A percentile compares a stretch with the other conserved stretches of the same genome.
These are phyloP conservation scores for Bradysia coprophila DNA, from an alignment of 1,140 invertebrate genomes.

Conservation along the genomic window DNA sequence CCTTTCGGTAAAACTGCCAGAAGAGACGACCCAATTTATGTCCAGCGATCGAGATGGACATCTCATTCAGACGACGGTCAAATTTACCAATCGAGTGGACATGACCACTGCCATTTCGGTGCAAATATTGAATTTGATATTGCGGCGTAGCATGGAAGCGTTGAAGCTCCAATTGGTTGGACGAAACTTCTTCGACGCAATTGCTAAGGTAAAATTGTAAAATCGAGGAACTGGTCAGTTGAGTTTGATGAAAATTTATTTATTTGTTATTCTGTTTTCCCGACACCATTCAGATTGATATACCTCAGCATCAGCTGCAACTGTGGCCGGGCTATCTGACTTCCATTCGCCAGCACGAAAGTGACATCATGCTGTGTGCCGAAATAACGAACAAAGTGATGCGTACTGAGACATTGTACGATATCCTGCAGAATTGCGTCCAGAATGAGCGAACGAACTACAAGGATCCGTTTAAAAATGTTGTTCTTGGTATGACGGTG, in stretches of 20 bases:
- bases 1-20: slow-evolving; percentile 14
- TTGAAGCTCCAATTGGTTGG: slow-evolving; percentile 49
- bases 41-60: slow-evolving; percentile 14
- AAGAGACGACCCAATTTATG: slow-evolving; percentile 12
- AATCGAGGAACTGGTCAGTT: no score
- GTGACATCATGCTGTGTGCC: slow-evolving; percentile 43
- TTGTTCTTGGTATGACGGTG: slow-evolving; percentile 44
- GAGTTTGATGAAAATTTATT: background rate
- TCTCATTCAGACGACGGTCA: slow-evolving; percentile 23
- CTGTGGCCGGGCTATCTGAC: slow-evolving; percentile 67
- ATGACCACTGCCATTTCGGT: slow-evolving; percentile 27
- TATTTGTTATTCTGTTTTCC: background rate
- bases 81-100: slow-evolving; percentile 20
- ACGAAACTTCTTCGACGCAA: slow-evolving; percentile 59
- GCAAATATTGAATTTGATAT: slow-evolving; percentile 57
- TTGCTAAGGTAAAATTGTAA: slow-evolving; percentile 9
- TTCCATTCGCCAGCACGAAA: slow-evolving; percentile 62
- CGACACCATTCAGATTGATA: background rate
- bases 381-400: slow-evolving; percentile 59
- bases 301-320: slow-evolving; percentile 15
- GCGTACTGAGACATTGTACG: slow-evolving; percentile 33
- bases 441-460: no score
- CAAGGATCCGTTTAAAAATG: no score
- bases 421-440: no score
- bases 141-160: slow-evolving; percentile 43